Conservation (phyloP, 1,140 invertebrate species). For the Lordiphosa mommai region DNA sequence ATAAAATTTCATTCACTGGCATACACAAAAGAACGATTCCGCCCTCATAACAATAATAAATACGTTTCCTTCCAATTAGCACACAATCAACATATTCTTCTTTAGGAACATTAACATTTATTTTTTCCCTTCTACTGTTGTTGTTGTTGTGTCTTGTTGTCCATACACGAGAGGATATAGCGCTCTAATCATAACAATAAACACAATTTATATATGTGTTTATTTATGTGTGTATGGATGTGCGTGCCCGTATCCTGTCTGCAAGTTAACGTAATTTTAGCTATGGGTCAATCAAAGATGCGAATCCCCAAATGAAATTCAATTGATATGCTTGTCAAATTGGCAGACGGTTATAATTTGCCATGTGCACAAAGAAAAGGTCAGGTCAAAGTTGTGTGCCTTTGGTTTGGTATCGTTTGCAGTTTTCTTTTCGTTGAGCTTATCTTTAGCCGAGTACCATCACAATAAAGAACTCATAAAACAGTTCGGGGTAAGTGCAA, state of each 20-base stretch:
- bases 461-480: conserved; percentile 21
- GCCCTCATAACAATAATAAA: conserved; percentile 14
- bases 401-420: conserved; percentile 27
- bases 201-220: conserved; percentile 41
- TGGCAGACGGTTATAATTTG: conserved; percentile 65
- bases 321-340: conserved; percentile 65
- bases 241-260: conserved; percentile 2
- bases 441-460: not conserved
- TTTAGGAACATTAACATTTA: conserved; percentile 31
- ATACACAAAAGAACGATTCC: no score
- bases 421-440: not conserved
- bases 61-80: conserved; percentile 45
- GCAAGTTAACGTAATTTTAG: conserved; percentile 14
- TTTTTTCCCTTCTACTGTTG: not conserved
- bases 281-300: conserved; percentile 44
- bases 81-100: conserved; percentile 41
- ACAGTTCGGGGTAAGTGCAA: conserved; percentile 37
- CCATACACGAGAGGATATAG: conserved; percentile 11
- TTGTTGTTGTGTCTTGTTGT: no score
- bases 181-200: conserved; percentile 52
- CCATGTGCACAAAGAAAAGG: conserved; percentile 30
- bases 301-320: conserved; percentile 37
- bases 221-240: not conserved
- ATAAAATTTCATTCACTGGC: no score
- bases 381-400: conserved; percentile 41